A percentile compares a stretch with the other conserved stretches of the same genome.
These are phyloP conservation scores for Spodoptera litura DNA, from an alignment of 1,140 invertebrate genomes.

Conservation along the genomic window DNA sequence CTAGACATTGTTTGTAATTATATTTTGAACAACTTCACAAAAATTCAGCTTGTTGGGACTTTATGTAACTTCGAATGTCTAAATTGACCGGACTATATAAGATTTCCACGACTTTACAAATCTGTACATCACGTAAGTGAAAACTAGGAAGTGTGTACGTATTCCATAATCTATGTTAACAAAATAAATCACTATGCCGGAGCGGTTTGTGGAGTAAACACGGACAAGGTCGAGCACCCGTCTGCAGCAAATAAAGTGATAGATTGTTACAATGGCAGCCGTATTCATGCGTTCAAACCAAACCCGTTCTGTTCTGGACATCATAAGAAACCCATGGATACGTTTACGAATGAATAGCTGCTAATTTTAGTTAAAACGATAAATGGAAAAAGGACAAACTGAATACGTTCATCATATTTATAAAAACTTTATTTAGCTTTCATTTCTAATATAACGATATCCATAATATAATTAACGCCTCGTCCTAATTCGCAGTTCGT, in stretches of 20 bases:
- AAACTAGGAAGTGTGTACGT: slow-evolving; percentile 40
- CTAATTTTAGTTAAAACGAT: not conserved
- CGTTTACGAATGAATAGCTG: not conserved
- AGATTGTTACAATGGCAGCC: slow-evolving; percentile 39
- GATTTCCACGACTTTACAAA: not conserved
- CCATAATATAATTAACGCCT: not conserved
- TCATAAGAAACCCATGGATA: slow-evolving; percentile 1
- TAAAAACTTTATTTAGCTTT: not conserved
- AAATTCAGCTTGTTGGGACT: no score
- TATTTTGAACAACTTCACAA: no score
- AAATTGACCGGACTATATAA: no score
- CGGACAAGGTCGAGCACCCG: slow-evolving; percentile 51
- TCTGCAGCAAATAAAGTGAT: slow-evolving; percentile 48
- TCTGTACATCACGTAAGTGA: slow-evolving; percentile 8
- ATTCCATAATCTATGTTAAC: slow-evolving; percentile 51
- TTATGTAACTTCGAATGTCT: no score
- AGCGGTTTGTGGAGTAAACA: slow-evolving; percentile 54
- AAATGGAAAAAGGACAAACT: not conserved
- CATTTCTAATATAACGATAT: no score
- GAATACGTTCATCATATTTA: no score
- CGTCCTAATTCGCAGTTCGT: slow-evolving; percentile 23
- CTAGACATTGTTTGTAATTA: no score
- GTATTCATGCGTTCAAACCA: slow-evolving; percentile 12
- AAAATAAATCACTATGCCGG: slow-evolving; percentile 62
- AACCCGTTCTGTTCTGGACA: slow-evolving; percentile 21